Evolutionary conservation across 2,888 invertebrate species (phyloP).

Genomic region (Diogma glabrata): DNA sequence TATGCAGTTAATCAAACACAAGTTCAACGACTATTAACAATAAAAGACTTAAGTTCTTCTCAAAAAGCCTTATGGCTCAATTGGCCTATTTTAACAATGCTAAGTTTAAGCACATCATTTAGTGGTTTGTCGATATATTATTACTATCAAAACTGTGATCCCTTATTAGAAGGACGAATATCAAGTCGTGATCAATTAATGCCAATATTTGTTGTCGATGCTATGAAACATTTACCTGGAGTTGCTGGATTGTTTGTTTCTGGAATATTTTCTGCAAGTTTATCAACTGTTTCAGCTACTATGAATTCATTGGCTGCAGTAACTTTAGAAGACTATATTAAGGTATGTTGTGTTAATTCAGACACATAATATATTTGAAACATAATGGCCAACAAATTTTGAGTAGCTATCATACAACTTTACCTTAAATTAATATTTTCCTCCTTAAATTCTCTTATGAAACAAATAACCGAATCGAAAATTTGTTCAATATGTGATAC

Average conservation of each 20-base stretch:
- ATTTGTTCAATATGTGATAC: no score
- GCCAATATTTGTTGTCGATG: constrained; percentile 67
- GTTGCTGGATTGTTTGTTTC: constrained; percentile 82
- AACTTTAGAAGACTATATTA: constrained; percentile 76
- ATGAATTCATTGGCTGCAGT: constrained; percentile 86
- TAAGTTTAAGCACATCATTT: constrained; percentile 63
- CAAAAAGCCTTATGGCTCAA: constrained; percentile 67
- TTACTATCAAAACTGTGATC: constrained; percentile 73
- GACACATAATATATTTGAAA: background rate
- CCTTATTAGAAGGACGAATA: constrained; percentile 49
- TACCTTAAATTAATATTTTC: no score
- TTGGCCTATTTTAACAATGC: constrained; percentile 62
- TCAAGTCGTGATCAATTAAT: constrained; percentile 61
- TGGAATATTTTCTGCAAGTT: constrained; percentile 80
- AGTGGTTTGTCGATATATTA: constrained; percentile 78
- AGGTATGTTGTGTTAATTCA: no score
- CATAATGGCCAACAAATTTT: background rate
- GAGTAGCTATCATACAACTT: constrained; percentile 18
- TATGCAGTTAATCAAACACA: constrained; percentile 85
- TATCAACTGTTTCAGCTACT: constrained; percentile 85
- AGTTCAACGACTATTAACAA: constrained; percentile 60
- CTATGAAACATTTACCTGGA: constrained; percentile 61
- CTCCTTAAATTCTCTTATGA: no score
- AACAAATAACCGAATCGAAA: no score
- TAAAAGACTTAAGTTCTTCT: constrained; percentile 56